A percentile compares a stretch with the other conserved stretches of the same genome.
Conservation (phyloP, 2,797 vertebrate species). For the Echiichthys vipera region DNA sequence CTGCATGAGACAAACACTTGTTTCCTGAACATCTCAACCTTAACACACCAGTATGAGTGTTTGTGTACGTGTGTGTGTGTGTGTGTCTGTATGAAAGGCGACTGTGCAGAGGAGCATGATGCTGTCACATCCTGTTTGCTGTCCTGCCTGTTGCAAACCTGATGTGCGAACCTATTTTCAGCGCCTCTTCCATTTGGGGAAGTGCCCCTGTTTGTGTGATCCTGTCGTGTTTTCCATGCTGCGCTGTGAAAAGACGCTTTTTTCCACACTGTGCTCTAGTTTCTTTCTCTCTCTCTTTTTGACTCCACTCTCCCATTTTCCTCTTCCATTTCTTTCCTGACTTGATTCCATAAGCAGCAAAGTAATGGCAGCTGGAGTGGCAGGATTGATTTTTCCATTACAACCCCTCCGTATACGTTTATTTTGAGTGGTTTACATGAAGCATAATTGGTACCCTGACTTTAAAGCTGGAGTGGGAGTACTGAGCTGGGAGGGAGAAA, state of each 20-base stretch:
- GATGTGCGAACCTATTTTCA: slow-evolving; percentile 54
- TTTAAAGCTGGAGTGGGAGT: slow-evolving; percentile 45
- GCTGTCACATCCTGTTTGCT: slow-evolving; percentile 56
- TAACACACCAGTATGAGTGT: background rate
- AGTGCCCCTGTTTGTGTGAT: slow-evolving; percentile 27
- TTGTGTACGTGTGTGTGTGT: slow-evolving; percentile 14
- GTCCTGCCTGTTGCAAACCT: slow-evolving; percentile 19
- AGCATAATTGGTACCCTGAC: slow-evolving; percentile 62
- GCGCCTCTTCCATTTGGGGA: slow-evolving; percentile 31
- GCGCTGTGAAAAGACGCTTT: slow-evolving; percentile 47
- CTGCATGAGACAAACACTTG: slow-evolving; percentile 28
- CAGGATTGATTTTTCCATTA: slow-evolving; percentile 73
- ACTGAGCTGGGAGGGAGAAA: slow-evolving; percentile 22
- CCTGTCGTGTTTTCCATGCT: slow-evolving; percentile 64
- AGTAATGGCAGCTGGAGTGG: slow-evolving; percentile 44
- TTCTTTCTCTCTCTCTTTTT: background rate
- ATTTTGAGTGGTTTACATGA: slow-evolving; percentile 72
- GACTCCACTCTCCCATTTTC: slow-evolving; percentile 45
- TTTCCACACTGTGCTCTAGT: slow-evolving; percentile 30
- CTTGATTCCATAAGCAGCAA: slow-evolving; percentile 54
- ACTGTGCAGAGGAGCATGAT: slow-evolving; percentile 9
- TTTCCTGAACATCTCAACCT: slow-evolving; percentile 44
- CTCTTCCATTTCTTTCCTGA: slow-evolving; percentile 60
- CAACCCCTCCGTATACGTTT: slow-evolving; percentile 53
- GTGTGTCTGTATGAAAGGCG: slow-evolving; percentile 23